A percentile compares a stretch with the other conserved stretches of the same genome.
Evolutionary conservation across 2,113 vertebrate species (phyloP).

Genomic region (Sebastes fasciatus): DNA sequence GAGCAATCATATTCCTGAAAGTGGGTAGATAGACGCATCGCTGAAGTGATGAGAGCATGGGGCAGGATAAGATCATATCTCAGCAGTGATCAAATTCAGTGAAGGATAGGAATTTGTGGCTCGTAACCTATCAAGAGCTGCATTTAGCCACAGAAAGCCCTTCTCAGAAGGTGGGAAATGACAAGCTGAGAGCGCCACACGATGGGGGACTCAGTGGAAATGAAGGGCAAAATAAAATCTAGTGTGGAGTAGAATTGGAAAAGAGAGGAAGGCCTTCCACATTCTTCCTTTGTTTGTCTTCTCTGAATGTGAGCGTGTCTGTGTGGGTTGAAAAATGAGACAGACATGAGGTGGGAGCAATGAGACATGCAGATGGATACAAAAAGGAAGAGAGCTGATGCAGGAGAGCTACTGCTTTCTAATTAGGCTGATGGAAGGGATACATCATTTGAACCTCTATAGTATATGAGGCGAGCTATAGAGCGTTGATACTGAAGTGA

Average conservation of each 20-base stretch:
- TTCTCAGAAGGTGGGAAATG: not conserved
- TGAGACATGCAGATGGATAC: constrained; percentile 57
- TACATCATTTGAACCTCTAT: constrained; percentile 17
- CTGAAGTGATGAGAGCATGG: constrained; percentile 27
- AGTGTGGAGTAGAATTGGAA: not conserved
- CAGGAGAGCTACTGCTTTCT: constrained; percentile 23
- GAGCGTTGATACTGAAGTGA: constrained; percentile 22
- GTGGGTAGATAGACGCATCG: not conserved
- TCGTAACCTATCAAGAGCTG: constrained; percentile 37
- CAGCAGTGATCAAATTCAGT: constrained; percentile 39
- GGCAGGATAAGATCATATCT: constrained; percentile 35
- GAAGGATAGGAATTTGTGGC: constrained; percentile 21
- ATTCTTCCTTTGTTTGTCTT: constrained; percentile 16
- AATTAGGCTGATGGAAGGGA: constrained; percentile 31
- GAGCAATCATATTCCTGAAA: constrained; percentile 34
- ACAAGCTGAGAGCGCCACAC: not conserved
- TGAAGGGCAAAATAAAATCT: not conserved
- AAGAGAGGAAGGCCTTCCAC: constrained; percentile 1
- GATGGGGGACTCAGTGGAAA: constrained; percentile 7
- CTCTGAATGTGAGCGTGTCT: constrained; percentile 33
- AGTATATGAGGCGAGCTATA: constrained; percentile 11
- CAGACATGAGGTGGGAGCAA: constrained; percentile 56
- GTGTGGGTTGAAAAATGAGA: constrained; percentile 66
- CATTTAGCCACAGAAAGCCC: constrained; percentile 24
- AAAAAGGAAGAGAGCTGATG: constrained; percentile 22